Conservation (phyloP, 2,888 invertebrate genomes). For the Athripsodes cinereus region DNA sequence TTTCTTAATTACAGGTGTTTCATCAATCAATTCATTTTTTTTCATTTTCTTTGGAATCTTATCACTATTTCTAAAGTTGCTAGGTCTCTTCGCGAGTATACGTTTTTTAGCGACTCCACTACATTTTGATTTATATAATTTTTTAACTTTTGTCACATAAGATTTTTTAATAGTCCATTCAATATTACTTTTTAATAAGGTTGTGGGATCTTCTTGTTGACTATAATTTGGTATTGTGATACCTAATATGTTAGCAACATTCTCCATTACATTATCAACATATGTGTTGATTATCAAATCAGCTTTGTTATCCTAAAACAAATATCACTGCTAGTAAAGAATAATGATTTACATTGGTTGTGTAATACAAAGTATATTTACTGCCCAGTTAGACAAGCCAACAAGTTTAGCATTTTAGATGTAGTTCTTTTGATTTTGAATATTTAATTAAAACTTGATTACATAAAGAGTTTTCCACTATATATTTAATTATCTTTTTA, state of each 20-base stretch:
- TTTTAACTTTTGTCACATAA: constrained; percentile 56
- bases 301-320: constrained; percentile 81
- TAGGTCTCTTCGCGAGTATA: constrained; percentile 34
- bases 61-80: not conserved
- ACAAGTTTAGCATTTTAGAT: too few species aligned
- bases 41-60: not conserved
- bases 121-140: constrained; percentile 47
- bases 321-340: too few species aligned
- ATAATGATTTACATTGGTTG: too few species aligned
- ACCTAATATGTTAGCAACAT: constrained; percentile 67
- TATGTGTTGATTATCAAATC: constrained; percentile 83
- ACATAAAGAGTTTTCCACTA: too few species aligned
- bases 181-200: constrained; percentile 41
- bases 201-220: constrained; percentile 60
- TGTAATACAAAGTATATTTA: too few species aligned
- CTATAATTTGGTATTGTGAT: constrained; percentile 69
- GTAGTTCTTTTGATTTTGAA: too few species aligned
- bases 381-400: too few species aligned
- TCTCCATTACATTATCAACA: constrained; percentile 75
- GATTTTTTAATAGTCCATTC: constrained; percentile 70
- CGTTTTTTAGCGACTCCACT: constrained; percentile 47
- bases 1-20: constrained; percentile 5
- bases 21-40: constrained; percentile 4
- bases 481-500: too few species aligned
- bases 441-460: too few species aligned